Base-by-base conservation (phyloP, 2,888 invertebrate species). In the Pharmacophagus antenor region DNA sequence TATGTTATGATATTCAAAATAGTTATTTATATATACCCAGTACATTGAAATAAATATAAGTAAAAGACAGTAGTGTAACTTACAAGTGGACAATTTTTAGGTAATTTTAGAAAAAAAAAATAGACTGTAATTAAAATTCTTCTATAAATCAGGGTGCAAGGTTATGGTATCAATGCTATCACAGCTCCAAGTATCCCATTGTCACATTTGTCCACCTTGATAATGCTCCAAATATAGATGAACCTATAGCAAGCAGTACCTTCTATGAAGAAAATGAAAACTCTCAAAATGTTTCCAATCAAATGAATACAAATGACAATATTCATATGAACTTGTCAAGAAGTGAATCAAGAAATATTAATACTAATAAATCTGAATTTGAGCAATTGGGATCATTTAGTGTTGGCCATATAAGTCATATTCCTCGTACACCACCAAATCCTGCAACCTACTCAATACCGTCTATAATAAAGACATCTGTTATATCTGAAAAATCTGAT, bases 151-250 rank as follows among this genome's bases (percentile, higher is more conserved):
- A 90, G 90, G 88, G 82, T 69, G 70, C 74, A 75, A 85, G 79
- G 72, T 66, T 75, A 67, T 89, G 90, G 89, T 82, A 86, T 73
- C 75, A 80, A 70, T 90, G 90, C 70, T 88, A 88, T 76, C 90
- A 89, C 74, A 84, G 78, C 70, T 77, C 69, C 66, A 84, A 74
- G 75, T 84, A 84, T 76, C 90, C 89, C 62, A 79, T 78, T 17
- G 73, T 76, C 58, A 82, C 78, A 62, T 89, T 85, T 77, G 75
- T 79, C n/a, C 85, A 86, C 62, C 62, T 85, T 69, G 84, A 88
- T 75, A 82, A 83, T 72, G 58, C 67, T 64, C 58, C 68, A 69
- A 61, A 74, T 65, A 48, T 62, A 27, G 55, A 62, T 47, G 63
- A 65, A 62, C 66, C 65, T 54, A 44, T 61, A 42, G 60, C 58